Percentiles rank a stretch among this genome's conserved stretches.
phyloP scores from a whole-genome alignment of 2,888 invertebrate species.

The Trissolcus japonicus region DNA sequence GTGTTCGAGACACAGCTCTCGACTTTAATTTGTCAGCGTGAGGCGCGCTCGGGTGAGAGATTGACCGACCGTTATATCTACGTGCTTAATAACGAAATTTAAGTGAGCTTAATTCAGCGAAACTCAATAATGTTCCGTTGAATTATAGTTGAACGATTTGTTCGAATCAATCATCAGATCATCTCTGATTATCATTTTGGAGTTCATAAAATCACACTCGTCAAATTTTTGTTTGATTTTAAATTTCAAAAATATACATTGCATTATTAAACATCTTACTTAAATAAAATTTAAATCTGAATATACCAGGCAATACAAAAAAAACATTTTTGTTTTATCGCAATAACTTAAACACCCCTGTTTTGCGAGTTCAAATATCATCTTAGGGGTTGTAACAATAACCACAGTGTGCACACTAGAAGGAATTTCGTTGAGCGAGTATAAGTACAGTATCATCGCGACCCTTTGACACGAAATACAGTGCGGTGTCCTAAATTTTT shows the following conservation, averaged over 20 bases:
- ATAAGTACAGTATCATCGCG: slow-evolving; percentile 28
- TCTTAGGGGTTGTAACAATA: slow-evolving; percentile 13
- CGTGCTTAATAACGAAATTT: slow-evolving; percentile 34
- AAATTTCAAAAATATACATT: too few relatives aligned
- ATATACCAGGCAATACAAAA: too few relatives aligned
- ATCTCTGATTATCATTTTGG: slow-evolving; percentile 3
- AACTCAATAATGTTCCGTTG: slow-evolving; percentile 26
- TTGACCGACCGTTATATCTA: slow-evolving; percentile 23
- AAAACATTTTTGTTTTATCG: too few relatives aligned
- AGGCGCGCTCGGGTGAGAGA: slow-evolving; percentile 25
- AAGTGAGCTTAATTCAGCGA: slow-evolving; percentile 30
- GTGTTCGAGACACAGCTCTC: slow-evolving; percentile 58
- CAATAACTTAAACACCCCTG: not conserved
- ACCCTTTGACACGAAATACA: slow-evolving; percentile 40
- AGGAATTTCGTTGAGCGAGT: too few relatives aligned
- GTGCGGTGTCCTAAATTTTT: slow-evolving; percentile 27
- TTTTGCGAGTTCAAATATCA: not conserved
- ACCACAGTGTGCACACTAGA: not conserved
- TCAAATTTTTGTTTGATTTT: too few relatives aligned
- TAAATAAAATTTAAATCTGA: too few relatives aligned
- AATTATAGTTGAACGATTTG: slow-evolving; percentile 29
- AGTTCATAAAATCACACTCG: too few relatives aligned
- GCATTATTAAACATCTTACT: too few relatives aligned
- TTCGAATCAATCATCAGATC: slow-evolving; percentile 25
- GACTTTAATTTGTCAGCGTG: slow-evolving; percentile 57